phyloP scores from a whole-genome alignment of 2,113 vertebrate species.

The Aldabrachelys gigantea region DNA sequence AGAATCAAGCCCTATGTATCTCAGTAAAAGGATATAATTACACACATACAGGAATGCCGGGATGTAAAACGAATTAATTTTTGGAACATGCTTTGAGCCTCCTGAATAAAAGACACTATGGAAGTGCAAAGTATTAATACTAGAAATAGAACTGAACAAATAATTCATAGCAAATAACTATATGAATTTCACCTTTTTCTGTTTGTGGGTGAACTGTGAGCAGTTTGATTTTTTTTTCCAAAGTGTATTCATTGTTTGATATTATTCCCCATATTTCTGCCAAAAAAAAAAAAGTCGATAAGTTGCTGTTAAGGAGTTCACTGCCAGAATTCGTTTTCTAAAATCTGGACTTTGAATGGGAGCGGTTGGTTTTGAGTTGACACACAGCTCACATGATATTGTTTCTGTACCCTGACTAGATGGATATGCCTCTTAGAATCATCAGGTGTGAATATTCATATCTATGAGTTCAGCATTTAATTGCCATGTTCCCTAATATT shows the following conservation, averaged over 20 bases:
- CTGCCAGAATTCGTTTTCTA: neutral
- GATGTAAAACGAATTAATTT: neutral
- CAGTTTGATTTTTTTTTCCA: neutral
- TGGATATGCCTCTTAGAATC: neutral
- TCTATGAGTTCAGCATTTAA: neutral
- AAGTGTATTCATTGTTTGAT: neutral
- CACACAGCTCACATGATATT: slow-evolving; percentile 30
- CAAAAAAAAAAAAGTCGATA: neutral
- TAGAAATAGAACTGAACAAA: neutral
- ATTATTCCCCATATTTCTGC: neutral
- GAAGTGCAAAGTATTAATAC: neutral
- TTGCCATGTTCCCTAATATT: neutral
- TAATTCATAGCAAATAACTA: neutral
- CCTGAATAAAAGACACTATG: neutral
- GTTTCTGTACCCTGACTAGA: neutral
- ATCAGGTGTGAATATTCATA: neutral
- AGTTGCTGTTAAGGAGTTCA: neutral
- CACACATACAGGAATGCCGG: neutral
- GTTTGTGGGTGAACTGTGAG: neutral
- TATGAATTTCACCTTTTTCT: neutral
- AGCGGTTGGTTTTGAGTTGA: slow-evolving; percentile 35
- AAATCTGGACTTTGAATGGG: slow-evolving; percentile 24
- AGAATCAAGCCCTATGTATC: neutral
- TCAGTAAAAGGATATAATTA: neutral
- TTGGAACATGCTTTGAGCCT: neutral